Percentiles rank a stretch among this genome's conserved stretches.
These are phyloP conservation scores for Centropus bengalensis DNA, from an alignment of 2,113 vertebrate genomes.

Conservation along the genomic window DNA sequence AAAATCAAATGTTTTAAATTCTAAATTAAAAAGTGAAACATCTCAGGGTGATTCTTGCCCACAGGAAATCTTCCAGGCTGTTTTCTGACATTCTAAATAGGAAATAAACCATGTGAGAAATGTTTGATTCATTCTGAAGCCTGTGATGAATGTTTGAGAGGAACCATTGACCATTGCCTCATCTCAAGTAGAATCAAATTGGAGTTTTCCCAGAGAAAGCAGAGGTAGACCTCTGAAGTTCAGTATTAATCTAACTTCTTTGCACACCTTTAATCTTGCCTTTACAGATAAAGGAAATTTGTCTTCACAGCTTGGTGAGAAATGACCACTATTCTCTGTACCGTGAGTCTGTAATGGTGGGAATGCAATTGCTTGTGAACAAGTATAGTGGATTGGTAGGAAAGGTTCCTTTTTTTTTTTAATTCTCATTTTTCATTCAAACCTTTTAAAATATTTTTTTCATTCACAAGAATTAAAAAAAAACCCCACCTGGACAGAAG, in stretches of 20 bases:
- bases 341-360: not conserved
- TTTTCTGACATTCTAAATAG: conserved; percentile 39
- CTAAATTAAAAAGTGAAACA: conserved; percentile 17
- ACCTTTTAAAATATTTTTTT: not conserved
- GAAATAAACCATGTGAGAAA: conserved; percentile 15
- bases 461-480: not conserved
- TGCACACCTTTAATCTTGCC: conserved; percentile 17
- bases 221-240: not conserved
- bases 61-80: conserved; percentile 19
- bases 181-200: conserved; percentile 22
- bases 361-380: not conserved
- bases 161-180: not conserved
- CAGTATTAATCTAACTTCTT: conserved; percentile 3
- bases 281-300: not conserved
- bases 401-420: not conserved
- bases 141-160: not conserved
- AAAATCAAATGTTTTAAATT: conserved; percentile 24
- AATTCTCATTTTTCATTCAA: not conserved
- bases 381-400: not conserved
- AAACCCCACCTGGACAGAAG: not conserved
- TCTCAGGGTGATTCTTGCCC: conserved; percentile 16
- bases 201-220: conserved; percentile 1
- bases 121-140: conserved; percentile 19
- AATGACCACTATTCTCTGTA: not conserved
- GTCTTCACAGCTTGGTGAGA: not conserved